Evolutionary conservation across 2,113 vertebrate genomes (phyloP), one percentile per base, ranked within the genome.

Genomic region (Melierax canorus): DNA sequence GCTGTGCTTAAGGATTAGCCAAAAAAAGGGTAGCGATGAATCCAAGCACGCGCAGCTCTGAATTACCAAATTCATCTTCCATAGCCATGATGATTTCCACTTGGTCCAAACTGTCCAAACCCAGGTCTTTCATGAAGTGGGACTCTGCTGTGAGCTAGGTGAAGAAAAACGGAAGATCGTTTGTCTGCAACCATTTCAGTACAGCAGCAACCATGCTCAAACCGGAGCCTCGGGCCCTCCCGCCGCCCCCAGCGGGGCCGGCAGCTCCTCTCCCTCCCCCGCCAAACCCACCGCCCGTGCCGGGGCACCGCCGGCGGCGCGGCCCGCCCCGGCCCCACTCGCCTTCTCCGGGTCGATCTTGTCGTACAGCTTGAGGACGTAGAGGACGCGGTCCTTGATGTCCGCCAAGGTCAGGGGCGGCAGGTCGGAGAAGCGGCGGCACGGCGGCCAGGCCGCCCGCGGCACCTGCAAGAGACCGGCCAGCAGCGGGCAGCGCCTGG

Each of bases 71-170:
- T 90, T 99, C 99, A 7, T 99, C 99, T 81, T 99, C 99, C 99
- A 99, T 99, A 69, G 99, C 99, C 99, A 99, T 99, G 97, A 99
- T 99, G 92, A 99, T 99, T 96, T 99, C 99, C 97, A 99, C 99
- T 98, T 99, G 99, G 98, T 99, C 99, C 98, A 99, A 96, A 90
- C 99, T 99, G 98, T 99, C 99, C 97, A 99, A 95, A 30, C 99
- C 99, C 97, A 99, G 97, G 94, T 99, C 99, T 85, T 99, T 99
- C 99, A 99, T 99, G 95, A 99, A 99, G 97, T 99, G 99, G 73
- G 99, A 99, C 36, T 97, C 80, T 1, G 96, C 97, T 10, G 98
- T 97, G 76, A 99, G 99, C 99, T 99, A 91, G 4, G 91, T 94
- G 75, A 67, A 62, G 68, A 34, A 34, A 92, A 50, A 72, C 0